A percentile compares a stretch with the other conserved stretches of the same genome.
Evolutionary conservation across 2,113 vertebrate genomes (phyloP).

Genomic region (Condylura cristata): DNA sequence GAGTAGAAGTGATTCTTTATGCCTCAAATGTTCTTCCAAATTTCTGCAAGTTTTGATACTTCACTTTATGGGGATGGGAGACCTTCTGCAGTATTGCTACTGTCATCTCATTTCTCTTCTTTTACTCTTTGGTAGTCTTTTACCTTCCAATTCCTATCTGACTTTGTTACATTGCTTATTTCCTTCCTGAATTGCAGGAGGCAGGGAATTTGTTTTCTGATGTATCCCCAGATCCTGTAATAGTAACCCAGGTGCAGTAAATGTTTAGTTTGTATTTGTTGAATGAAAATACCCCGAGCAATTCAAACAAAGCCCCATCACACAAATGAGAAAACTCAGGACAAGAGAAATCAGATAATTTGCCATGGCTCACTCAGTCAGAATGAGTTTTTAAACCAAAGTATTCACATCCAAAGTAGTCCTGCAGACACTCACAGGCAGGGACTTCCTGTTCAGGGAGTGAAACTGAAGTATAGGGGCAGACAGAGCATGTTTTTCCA

Average conservation of each 20-base stretch:
- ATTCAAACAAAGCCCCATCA: background rate
- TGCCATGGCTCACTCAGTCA: background rate
- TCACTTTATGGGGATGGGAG: background rate
- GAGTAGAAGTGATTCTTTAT: background rate
- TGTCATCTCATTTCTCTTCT: background rate
- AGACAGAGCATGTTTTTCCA: background rate
- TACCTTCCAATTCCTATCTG: background rate
- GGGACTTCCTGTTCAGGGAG: background rate
- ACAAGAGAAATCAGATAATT: background rate
- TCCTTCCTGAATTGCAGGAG: background rate
- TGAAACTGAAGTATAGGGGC: background rate
- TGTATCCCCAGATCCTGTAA: background rate
- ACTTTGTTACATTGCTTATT: background rate
- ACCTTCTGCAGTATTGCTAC: background rate
- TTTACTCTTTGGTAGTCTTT: background rate
- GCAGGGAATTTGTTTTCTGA: background rate
- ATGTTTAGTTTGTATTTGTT: background rate
- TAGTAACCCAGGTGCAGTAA: background rate
- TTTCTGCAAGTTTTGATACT: background rate
- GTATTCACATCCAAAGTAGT: background rate
- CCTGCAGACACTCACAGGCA: background rate
- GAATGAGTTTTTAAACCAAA: conserved; percentile 2
- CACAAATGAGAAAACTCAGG: background rate
- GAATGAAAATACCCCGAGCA: background rate
- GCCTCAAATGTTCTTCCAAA: background rate